Conservation (phyloP, 2,797 vertebrate genomes). For the Macropus fuliginosus region DNA sequence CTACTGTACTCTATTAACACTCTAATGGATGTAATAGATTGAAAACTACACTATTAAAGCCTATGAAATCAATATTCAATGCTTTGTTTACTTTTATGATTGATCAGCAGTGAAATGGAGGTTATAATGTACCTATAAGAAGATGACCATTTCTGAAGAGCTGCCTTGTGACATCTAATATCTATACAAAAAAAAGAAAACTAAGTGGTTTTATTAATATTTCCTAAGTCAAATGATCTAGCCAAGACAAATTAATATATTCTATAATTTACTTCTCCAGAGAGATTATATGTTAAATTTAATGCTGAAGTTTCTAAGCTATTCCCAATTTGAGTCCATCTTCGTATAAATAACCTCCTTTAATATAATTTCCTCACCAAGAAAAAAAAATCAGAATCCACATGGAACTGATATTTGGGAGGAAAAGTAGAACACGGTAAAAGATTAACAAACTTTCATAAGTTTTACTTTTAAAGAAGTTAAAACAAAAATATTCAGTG, state of each 20-base stretch:
- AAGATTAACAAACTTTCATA: constrained; percentile 61
- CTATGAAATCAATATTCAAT: not conserved
- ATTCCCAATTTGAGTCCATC: constrained; percentile 7
- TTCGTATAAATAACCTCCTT: constrained; percentile 29
- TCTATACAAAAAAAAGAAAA: constrained; percentile 11
- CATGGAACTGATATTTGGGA: constrained; percentile 42
- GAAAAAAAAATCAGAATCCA: not conserved
- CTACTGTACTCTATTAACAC: not conserved
- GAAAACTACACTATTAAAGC: not conserved
- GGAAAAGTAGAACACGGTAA: constrained; percentile 60
- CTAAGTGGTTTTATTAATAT: not conserved
- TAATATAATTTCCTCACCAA: constrained; percentile 25
- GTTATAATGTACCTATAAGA: not conserved
- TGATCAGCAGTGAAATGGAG: not conserved
- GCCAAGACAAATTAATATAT: constrained; percentile 35
- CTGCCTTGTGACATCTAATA: constrained; percentile 13
- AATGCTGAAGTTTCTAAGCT: constrained; percentile 39
- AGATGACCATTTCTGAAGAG: not conserved
- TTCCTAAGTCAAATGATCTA: constrained; percentile 8
- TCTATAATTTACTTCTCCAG: not conserved
- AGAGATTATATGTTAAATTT: constrained; percentile 52
- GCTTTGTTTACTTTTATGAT: not conserved
- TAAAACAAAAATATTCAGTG: constrained; percentile 43
- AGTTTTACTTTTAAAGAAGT: constrained; percentile 59
- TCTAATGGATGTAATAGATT: not conserved